phyloP scores from a whole-genome alignment of 2,113 vertebrate species.

The Jacana jacana region DNA sequence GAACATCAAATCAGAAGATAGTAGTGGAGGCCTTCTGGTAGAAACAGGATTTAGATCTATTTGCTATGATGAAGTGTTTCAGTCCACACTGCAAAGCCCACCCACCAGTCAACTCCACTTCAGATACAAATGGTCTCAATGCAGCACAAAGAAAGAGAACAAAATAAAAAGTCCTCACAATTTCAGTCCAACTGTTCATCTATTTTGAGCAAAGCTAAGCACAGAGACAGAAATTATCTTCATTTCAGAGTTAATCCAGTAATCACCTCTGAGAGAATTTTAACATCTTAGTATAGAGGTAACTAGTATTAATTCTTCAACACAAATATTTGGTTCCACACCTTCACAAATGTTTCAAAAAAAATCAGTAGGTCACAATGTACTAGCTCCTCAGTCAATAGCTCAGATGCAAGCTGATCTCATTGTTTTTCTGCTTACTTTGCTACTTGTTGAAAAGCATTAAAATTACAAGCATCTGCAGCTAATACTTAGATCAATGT shows the following conservation, averaged over 20 bases:
- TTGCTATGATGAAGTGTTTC: background rate
- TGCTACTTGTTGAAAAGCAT: background rate
- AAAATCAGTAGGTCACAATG: background rate
- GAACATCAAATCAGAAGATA: background rate
- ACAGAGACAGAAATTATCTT: background rate
- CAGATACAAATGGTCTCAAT: background rate
- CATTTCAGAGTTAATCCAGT: background rate
- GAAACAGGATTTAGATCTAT: background rate
- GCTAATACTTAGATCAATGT: background rate
- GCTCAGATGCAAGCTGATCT: background rate
- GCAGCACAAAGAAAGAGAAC: background rate
- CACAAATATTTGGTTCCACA: background rate
- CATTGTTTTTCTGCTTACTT: background rate
- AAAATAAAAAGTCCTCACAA: background rate
- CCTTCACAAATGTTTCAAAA: background rate
- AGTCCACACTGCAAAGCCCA: background rate
- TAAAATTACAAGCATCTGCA: background rate
- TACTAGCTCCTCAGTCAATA: background rate
- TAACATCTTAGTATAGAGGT: background rate
- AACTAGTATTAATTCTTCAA: background rate
- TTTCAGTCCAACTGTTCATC: background rate
- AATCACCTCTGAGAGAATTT: background rate
- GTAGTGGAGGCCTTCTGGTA: background rate
- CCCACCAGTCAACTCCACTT: background rate
- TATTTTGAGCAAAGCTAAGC: background rate